Base-by-base conservation (phyloP, 23 tunicate species). In the Aplidium turbinatum region DNA sequence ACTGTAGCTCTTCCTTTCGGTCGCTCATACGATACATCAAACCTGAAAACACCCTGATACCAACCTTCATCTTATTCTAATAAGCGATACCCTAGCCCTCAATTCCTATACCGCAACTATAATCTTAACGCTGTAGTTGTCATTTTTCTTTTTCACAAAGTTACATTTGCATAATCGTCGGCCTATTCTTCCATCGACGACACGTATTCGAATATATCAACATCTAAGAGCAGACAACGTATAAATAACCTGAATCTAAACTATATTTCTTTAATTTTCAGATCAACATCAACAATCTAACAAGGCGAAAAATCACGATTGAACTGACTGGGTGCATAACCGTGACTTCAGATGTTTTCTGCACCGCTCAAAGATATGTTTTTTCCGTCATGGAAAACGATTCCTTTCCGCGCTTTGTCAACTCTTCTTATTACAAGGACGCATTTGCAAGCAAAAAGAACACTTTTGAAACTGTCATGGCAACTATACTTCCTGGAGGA, bases 341-440 rank as follows among this genome's bases (percentile, higher is more conserved):
- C 24, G 19, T 66, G 9, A 55, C 82, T 0, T 21, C 24, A 27
- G 80, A 88, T 42, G 22, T 81, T 18, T 88, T 88, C 57, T 78
- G 67, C 38, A 35, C 61, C 51, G 96, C 96, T 4, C 86, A 88
- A 70, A 33, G 78, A 47, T 81, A 88, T 33, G 71, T 88, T 36
- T 88, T 81, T 53, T 0, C 63, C 68, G 81, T 88, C 66, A 81
- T 88, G 83, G 96, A 88, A 70, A 88, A 81, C 75, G 96, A 88
- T 69, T 88, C 96, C 25, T 88, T 63, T 67, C 82, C 87, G n/a
- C 82, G 96, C 4, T 88, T 88, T 58, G 20, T 81, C 0, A 63
- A 50, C 2, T 88, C 96, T 1, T 36, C 40, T 33, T 51, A 56
- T 48, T 88, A 71, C 78, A 85, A 75, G 27, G 75, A 72, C 39